Evolutionary conservation across 2,888 invertebrate genomes (phyloP).

Genomic region (Polydrusus tereticollis): DNA sequence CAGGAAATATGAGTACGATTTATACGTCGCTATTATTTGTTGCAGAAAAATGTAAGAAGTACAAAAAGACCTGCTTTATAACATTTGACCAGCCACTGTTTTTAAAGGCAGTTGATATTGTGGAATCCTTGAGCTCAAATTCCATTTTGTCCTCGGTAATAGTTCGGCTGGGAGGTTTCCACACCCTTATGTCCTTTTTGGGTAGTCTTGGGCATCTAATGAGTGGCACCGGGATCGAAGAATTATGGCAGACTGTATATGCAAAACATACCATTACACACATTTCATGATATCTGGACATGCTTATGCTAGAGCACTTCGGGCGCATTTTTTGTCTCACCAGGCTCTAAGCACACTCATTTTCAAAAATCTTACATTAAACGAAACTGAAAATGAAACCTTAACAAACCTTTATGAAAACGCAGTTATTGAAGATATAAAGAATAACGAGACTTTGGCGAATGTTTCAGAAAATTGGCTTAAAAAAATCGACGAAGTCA

Average conservation of each 20-base stretch:
- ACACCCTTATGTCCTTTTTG: background rate
- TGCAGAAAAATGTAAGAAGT: background rate
- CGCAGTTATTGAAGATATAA: too few relatives aligned
- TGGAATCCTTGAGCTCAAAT: background rate
- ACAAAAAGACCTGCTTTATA: background rate
- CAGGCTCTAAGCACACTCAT: too few relatives aligned
- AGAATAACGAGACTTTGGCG: too few relatives aligned
- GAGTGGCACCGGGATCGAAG: background rate
- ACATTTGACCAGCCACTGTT: background rate
- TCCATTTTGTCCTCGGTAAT: background rate
- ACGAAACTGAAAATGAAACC: too few relatives aligned
- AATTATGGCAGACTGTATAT: background rate
- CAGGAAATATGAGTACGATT: background rate
- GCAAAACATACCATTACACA: too few relatives aligned
- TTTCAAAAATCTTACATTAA: too few relatives aligned
- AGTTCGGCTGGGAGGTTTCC: background rate
- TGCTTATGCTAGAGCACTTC: too few relatives aligned
- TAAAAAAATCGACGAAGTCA: too few relatives aligned
- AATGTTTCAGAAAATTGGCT: too few relatives aligned
- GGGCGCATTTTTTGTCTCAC: too few relatives aligned
- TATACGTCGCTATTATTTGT: background rate
- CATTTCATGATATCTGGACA: too few relatives aligned
- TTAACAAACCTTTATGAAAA: too few relatives aligned
- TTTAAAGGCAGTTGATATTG: background rate
- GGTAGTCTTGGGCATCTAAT: background rate